A percentile compares a stretch with the other conserved stretches of the same genome.
Conservation (phyloP, 2,797 vertebrate genomes). For the Poecilia picta region DNA sequence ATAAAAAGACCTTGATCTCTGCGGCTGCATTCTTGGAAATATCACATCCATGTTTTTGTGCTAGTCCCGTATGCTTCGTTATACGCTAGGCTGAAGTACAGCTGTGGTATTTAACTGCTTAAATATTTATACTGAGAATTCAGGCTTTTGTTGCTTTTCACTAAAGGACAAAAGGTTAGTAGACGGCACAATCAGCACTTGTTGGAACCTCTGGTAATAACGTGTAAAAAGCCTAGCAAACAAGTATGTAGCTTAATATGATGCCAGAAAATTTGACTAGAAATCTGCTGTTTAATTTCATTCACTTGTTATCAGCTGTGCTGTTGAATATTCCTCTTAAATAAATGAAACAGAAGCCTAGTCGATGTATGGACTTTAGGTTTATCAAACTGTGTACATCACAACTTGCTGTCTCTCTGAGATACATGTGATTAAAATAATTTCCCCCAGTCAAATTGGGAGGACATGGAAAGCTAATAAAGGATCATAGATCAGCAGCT, state of each 20-base stretch:
- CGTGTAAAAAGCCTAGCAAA: background rate
- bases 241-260: background rate
- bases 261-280: background rate
- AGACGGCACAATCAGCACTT: background rate
- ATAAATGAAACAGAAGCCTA: background rate
- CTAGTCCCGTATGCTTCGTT: background rate
- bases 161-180: background rate
- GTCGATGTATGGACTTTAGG: background rate
- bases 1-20: constrained; percentile 27
- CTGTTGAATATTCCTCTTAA: background rate
- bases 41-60: background rate
- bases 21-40: constrained; percentile 9
- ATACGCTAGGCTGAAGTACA: background rate
- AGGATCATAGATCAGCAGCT: constrained; percentile 1
- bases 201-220: background rate
- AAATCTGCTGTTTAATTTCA: background rate
- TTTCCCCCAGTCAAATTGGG: background rate
- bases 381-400: background rate
- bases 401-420: background rate
- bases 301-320: background rate
- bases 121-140: background rate
- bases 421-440: background rate
- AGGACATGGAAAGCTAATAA: background rate
- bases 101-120: background rate
- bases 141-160: background rate